A percentile compares a stretch with the other conserved stretches of the same genome.
Evolutionary conservation across 2,888 invertebrate genomes (phyloP).

Genomic region (Amblyjoppa fuscipennis): DNA sequence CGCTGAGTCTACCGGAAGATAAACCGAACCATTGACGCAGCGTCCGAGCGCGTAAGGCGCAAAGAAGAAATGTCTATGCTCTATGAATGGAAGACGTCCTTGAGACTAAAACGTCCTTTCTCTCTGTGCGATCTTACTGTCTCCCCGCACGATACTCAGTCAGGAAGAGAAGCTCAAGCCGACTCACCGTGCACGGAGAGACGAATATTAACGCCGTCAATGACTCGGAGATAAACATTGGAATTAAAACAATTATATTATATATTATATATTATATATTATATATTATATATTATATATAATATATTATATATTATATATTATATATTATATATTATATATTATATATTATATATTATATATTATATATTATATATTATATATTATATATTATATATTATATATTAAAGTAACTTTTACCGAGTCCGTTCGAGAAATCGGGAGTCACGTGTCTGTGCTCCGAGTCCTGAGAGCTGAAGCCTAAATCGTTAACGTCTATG

Average conservation of each 20-base stretch:
- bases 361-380: no score
- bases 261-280: neutral
- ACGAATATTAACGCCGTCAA: no score
- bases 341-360: neutral
- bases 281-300: neutral
- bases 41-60: neutral
- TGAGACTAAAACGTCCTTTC: neutral
- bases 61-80: slow-evolving; percentile 1
- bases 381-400: neutral
- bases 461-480: slow-evolving; percentile 82
- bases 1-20: neutral
- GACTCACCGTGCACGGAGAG: no score
- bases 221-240: no score
- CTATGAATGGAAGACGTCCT: slow-evolving; percentile 16
- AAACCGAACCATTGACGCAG: neutral
- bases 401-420: slow-evolving; percentile 73
- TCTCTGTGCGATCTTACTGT: neutral
- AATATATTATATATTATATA: neutral
- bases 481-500: slow-evolving; percentile 82
- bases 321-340: neutral
- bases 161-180: neutral
- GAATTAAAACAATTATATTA: no score
- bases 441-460: slow-evolving; percentile 81
- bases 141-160: neutral
- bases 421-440: slow-evolving; percentile 84